phyloP scores from a whole-genome alignment of 2,888 invertebrate genomes.

The Diarsia dahlii region DNA sequence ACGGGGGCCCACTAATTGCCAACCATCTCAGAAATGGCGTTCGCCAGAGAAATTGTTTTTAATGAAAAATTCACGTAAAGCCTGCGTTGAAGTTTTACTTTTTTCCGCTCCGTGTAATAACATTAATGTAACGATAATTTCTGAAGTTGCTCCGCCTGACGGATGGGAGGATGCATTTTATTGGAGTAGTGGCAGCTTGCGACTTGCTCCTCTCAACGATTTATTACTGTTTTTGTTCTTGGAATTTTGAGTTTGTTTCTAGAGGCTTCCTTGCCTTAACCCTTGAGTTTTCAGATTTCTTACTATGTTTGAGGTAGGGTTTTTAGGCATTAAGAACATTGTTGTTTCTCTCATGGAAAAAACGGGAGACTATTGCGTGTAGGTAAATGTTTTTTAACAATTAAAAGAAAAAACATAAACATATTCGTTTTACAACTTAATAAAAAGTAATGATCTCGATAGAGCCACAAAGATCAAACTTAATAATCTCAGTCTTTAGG shows the following conservation, averaged over 20 bases:
- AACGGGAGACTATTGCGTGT: background rate
- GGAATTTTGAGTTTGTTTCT: slow-evolving; percentile 30
- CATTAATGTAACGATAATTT: slow-evolving; percentile 68
- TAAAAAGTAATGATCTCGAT: background rate
- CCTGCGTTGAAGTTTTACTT: slow-evolving; percentile 68
- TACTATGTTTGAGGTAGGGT: background rate
- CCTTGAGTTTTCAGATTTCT: background rate
- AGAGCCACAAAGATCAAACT: background rate
- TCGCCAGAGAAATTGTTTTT: slow-evolving; percentile 80
- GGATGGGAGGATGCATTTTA: slow-evolving; percentile 65
- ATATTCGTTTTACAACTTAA: too few relatives aligned
- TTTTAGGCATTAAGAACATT: background rate
- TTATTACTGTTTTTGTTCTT: slow-evolving; percentile 53
- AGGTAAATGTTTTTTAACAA: background rate
- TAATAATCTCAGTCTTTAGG: background rate
- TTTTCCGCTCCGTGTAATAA: slow-evolving; percentile 65
- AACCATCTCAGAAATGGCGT: slow-evolving; percentile 78
- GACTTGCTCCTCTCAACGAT: slow-evolving; percentile 33
- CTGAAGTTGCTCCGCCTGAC: slow-evolving; percentile 53
- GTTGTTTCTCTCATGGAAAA: background rate
- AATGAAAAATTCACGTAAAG: slow-evolving; percentile 79
- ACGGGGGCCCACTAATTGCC: slow-evolving; percentile 79
- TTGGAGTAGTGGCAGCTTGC: slow-evolving; percentile 58
- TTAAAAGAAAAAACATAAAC: too few relatives aligned
- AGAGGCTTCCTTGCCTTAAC: background rate